A percentile compares a stretch with the other conserved stretches of the same genome.
phyloP scores from a whole-genome alignment of 1,140 invertebrate genomes.

The Streblospio benedicti region DNA sequence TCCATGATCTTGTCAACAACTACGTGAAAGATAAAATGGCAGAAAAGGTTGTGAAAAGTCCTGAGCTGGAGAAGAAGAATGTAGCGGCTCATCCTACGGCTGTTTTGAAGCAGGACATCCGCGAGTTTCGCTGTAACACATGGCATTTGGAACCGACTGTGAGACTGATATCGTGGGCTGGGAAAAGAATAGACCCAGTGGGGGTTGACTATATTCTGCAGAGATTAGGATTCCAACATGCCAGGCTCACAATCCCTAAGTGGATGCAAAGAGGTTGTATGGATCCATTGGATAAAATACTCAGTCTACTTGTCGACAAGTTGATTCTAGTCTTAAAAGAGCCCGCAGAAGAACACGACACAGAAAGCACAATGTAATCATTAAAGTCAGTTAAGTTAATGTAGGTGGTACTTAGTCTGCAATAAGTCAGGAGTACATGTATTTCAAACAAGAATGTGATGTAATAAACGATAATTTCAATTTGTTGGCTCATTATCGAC shows the following conservation, averaged over 20 bases:
- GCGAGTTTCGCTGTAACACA: slow-evolving; percentile 86
- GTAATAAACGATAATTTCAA: too few species aligned
- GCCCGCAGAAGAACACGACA: slow-evolving; percentile 20
- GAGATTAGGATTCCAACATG: slow-evolving; percentile 92
- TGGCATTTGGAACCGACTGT: slow-evolving; percentile 98
- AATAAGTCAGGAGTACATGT: too few species aligned
- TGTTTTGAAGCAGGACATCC: slow-evolving; percentile 69
- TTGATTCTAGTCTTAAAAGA: slow-evolving; percentile 35
- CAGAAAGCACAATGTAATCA: too few species aligned
- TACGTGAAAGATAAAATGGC: slow-evolving; percentile 62
- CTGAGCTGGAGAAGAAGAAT: slow-evolving; percentile 40
- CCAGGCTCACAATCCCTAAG: slow-evolving; percentile 94
- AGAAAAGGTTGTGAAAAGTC: slow-evolving; percentile 26
- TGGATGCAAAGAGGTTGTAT: slow-evolving; percentile 96
- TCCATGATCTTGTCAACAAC: slow-evolving; percentile 91
- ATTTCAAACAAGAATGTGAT: too few species aligned
- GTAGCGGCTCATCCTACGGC: slow-evolving; percentile 39
- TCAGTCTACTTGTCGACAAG: slow-evolving; percentile 39
- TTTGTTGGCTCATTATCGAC: too few species aligned
- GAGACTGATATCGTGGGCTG: slow-evolving; percentile 84
- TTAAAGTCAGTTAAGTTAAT: too few species aligned
- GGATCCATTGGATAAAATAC: slow-evolving; percentile 61
- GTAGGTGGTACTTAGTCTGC: too few species aligned
- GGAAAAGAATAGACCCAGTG: slow-evolving; percentile 91
- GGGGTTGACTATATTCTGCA: slow-evolving; percentile 95